Conservation (phyloP, 2,888 invertebrate species). For the Tachystola acroxantha region DNA sequence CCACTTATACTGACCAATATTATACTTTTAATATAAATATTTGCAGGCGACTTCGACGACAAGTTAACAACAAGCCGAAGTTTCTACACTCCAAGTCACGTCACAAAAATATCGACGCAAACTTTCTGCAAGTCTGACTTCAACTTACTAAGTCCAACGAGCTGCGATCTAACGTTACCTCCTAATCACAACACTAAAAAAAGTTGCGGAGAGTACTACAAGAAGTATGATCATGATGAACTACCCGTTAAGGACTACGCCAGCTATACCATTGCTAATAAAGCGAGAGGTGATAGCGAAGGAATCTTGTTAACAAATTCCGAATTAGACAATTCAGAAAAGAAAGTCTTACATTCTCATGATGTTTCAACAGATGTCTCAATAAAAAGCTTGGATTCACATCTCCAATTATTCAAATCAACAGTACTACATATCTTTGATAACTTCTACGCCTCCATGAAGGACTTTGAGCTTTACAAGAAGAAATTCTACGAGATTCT, state of each 20-base stretch:
- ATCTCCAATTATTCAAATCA: conserved; percentile 53
- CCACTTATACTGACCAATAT: no score
- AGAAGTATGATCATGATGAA: conserved; percentile 52
- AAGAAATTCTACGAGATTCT: conserved; percentile 54
- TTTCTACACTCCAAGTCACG: conserved; percentile 17
- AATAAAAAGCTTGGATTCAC: conserved; percentile 46
- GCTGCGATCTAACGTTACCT: background rate
- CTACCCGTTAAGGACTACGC: conserved; percentile 48
- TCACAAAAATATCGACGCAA: conserved; percentile 14
- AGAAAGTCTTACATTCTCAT: no score
- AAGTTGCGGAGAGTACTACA: conserved; percentile 41
- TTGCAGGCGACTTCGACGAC: conserved; percentile 6
- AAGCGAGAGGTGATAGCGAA: conserved; percentile 16
- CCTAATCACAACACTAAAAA: conserved; percentile 5
- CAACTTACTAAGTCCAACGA: background rate
- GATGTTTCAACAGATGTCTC: no score
- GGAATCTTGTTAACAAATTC: conserved; percentile 40
- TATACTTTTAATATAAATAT: no score
- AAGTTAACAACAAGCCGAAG: conserved; percentile 27
- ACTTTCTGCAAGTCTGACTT: conserved; percentile 31
- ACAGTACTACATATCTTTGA: conserved; percentile 60
- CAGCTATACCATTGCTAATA: conserved; percentile 16
- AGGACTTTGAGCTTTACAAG: conserved; percentile 56
- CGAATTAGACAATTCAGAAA: conserved; percentile 47
- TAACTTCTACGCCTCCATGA: conserved; percentile 50